A percentile compares a stretch with the other conserved stretches of the same genome.
Evolutionary conservation across 2,113 vertebrate genomes (phyloP).

Genomic region (Platichthys flesus): DNA sequence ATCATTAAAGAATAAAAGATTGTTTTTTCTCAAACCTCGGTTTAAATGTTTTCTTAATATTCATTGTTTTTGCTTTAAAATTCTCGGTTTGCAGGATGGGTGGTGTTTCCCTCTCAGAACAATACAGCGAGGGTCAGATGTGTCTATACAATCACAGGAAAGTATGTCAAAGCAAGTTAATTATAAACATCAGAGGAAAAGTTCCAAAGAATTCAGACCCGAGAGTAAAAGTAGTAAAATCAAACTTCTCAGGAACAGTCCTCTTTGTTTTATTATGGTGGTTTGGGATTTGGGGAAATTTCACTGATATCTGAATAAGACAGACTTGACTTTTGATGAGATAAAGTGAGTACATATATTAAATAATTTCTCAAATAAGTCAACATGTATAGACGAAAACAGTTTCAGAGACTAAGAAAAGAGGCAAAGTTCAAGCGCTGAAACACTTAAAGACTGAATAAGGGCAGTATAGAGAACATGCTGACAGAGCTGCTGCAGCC

Average conservation of each 20-base stretch:
- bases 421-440: conserved; percentile 14
- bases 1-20: too few relatives aligned
- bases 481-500: not conserved
- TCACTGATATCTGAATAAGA: not conserved
- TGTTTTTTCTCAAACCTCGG: not conserved
- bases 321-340: not conserved
- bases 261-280: not conserved
- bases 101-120: conserved; percentile 59
- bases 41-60: conserved; percentile 22
- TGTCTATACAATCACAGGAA: conserved; percentile 69
- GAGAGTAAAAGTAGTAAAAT: not conserved
- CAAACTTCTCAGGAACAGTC: not conserved
- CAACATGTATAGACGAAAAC: not conserved
- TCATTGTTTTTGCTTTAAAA: conserved; percentile 40
- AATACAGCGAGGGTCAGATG: conserved; percentile 31
- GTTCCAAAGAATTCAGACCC: not conserved
- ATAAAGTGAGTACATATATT: not conserved
- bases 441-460: conserved; percentile 11
- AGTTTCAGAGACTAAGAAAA: not conserved
- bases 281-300: not conserved
- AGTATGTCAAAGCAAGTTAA: conserved; percentile 37
- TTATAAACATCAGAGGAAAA: conserved; percentile 17
- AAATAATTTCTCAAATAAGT: not conserved
- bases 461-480: conserved; percentile 2
- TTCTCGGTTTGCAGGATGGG: conserved; percentile 47